Evolutionary conservation across 2,888 invertebrate species (phyloP).

Genomic region (Drosophila emarginata): DNA sequence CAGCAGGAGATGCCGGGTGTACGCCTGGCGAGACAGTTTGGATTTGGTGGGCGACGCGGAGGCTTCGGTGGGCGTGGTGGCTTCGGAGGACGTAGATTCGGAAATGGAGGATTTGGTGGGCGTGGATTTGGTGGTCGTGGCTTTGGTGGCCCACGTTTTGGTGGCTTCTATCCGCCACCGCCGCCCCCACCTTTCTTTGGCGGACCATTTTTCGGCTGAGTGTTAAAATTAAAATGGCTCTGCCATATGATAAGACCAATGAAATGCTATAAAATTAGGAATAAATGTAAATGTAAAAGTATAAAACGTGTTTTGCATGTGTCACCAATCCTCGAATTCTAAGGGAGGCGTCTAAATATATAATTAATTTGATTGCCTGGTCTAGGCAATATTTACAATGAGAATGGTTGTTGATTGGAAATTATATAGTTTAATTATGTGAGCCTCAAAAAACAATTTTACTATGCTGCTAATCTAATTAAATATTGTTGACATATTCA

Average conservation of each 20-base stretch:
- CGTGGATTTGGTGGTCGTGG: slow-evolving; percentile 20
- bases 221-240: slow-evolving; percentile 31
- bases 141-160: slow-evolving; percentile 27
- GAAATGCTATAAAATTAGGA: slow-evolving; percentile 5
- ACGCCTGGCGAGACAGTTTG: slow-evolving; percentile 65
- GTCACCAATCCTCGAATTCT: background rate
- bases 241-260: slow-evolving; percentile 40
- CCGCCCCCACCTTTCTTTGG: slow-evolving; percentile 41
- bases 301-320: background rate
- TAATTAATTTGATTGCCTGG: background rate
- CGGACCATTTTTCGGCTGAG: slow-evolving; percentile 34
- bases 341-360: background rate
- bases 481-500: no score
- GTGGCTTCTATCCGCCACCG: slow-evolving; percentile 41
- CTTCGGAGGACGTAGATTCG: slow-evolving; percentile 26
- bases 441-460: background rate
- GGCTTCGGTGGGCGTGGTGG: slow-evolving; percentile 41
- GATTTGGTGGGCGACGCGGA: slow-evolving; percentile 43
- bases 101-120: slow-evolving; percentile 35
- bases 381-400: background rate
- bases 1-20: slow-evolving; percentile 62
- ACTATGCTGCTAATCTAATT: background rate
- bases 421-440: background rate
- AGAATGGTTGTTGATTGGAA: background rate
- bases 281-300: background rate